Percentiles rank a stretch among this genome's conserved stretches.
These are phyloP conservation scores for Casuarius casuarius DNA, from an alignment of 2,113 vertebrate species.

Conservation along the genomic window DNA sequence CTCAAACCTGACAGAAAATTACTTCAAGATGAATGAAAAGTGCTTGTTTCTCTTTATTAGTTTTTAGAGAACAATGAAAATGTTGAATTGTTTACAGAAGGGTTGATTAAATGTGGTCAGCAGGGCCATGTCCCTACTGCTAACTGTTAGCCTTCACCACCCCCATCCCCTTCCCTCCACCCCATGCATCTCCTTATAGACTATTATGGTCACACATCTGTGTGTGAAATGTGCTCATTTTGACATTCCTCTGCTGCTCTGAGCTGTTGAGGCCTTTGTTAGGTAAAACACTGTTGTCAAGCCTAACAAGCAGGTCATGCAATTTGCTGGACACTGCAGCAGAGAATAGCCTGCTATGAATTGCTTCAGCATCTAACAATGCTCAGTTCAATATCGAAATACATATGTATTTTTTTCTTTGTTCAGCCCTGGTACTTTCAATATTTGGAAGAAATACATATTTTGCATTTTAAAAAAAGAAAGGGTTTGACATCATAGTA, in stretches of 20 bases:
- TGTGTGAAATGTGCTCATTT: slow-evolving; percentile 96
- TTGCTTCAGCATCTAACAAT: slow-evolving; percentile 63
- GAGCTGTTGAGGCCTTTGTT: slow-evolving; percentile 90
- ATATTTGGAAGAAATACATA: slow-evolving; percentile 46
- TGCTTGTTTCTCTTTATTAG: slow-evolving; percentile 88
- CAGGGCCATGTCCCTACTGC: slow-evolving; percentile 75
- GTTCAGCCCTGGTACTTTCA: not conserved
- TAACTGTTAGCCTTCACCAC: slow-evolving; percentile 76
- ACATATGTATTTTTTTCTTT: slow-evolving; percentile 66
- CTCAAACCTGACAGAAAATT: slow-evolving; percentile 85
- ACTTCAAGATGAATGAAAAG: slow-evolving; percentile 87
- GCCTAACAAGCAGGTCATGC: slow-evolving; percentile 88
- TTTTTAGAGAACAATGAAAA: slow-evolving; percentile 89
- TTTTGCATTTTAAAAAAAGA: not conserved
- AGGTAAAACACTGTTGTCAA: slow-evolving; percentile 87
- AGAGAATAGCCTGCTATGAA: slow-evolving; percentile 74
- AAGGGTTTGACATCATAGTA: not conserved
- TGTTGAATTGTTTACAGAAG: slow-evolving; percentile 86
- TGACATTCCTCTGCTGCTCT: slow-evolving; percentile 90
- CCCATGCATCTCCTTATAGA: slow-evolving; percentile 85
- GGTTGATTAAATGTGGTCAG: slow-evolving; percentile 86
- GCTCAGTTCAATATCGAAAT: slow-evolving; percentile 62
- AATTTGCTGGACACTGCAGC: slow-evolving; percentile 77
- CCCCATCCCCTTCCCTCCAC: slow-evolving; percentile 63
- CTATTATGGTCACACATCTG: slow-evolving; percentile 93